Conservation (phyloP, 64 coral and sea anemone genomes). For the Trachythela sp. region DNA sequence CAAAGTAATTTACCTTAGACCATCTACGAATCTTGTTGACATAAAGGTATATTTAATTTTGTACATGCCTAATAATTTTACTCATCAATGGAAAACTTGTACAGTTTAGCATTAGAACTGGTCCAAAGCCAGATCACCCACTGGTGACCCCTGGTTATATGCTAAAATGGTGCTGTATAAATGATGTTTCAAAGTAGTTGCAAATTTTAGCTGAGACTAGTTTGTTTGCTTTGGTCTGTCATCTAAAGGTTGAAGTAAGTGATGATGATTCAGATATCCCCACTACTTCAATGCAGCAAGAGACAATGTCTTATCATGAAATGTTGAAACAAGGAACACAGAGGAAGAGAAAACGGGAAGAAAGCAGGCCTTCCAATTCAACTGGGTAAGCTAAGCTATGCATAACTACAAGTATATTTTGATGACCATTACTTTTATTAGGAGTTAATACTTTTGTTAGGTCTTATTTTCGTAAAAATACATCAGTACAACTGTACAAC, state of each 20-base stretch:
- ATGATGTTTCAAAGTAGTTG: too few relatives aligned
- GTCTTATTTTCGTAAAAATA: too few relatives aligned
- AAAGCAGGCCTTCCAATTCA: neutral
- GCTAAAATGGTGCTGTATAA: too few relatives aligned
- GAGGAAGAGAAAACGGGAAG: neutral
- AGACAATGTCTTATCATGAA: neutral
- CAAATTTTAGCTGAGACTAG: neutral
- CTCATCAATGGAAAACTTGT: neutral
- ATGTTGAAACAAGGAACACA: neutral
- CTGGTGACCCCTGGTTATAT: too few relatives aligned
- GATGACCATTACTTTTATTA: too few relatives aligned
- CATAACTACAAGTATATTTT: too few relatives aligned
- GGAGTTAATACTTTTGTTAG: too few relatives aligned
- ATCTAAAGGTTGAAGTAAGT: neutral
- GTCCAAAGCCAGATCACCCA: too few relatives aligned
- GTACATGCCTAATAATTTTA: neutral
- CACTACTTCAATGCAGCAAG: neutral
- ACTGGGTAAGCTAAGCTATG: neutral
- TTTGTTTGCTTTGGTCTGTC: neutral
- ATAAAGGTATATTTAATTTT: neutral
- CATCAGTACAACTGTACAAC: too few relatives aligned
- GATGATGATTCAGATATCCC: neutral
- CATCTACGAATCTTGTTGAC: neutral
- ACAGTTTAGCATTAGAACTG: too few relatives aligned
- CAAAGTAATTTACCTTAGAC: slow-evolving; percentile 8